Conservation (phyloP, 2,888 invertebrate genomes). For the Drosophila mettleri region DNA sequence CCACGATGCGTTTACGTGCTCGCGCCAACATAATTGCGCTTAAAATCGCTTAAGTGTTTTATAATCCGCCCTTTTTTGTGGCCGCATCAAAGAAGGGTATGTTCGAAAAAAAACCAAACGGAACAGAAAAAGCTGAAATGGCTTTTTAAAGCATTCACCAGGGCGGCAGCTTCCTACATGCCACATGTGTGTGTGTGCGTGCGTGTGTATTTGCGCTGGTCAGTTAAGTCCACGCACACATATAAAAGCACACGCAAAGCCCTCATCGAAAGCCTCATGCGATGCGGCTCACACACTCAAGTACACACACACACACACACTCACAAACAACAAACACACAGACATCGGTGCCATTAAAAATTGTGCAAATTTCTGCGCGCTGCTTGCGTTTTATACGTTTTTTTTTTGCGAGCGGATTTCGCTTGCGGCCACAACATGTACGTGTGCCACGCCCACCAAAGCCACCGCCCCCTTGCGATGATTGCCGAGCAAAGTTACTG, state of each 20-base stretch:
- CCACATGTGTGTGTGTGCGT: constrained; percentile 15
- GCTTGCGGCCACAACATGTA: constrained; percentile 42
- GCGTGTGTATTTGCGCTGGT: constrained; percentile 35
- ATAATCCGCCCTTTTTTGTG: constrained; percentile 72
- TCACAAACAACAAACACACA: constrained; percentile 6
- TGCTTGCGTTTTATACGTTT: constrained; percentile 45
- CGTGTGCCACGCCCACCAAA: constrained; percentile 47
- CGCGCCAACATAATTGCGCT: constrained; percentile 77
- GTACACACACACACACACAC: constrained; percentile 8
- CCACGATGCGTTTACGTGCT: constrained; percentile 66
- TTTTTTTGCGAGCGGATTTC: constrained; percentile 18
- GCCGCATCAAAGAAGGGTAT: constrained; percentile 61
- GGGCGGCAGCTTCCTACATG: constrained; percentile 43
- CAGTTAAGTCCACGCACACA: constrained; percentile 61
- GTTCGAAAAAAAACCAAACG: constrained; percentile 16
- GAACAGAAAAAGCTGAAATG: constrained; percentile 60
- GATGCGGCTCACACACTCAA: constrained; percentile 17
- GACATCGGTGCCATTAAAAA: constrained; percentile 65
- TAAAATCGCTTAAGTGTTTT: constrained; percentile 80
- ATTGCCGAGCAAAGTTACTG: constrained; percentile 53
- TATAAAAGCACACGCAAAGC: constrained; percentile 39
- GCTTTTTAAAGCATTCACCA: constrained; percentile 72
- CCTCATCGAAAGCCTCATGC: constrained; percentile 55
- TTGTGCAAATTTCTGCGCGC: constrained; percentile 65
- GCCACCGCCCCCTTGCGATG: constrained; percentile 43